Base-by-base conservation (phyloP, 1,140 invertebrate genomes). In the Brachystomella parvula region DNA sequence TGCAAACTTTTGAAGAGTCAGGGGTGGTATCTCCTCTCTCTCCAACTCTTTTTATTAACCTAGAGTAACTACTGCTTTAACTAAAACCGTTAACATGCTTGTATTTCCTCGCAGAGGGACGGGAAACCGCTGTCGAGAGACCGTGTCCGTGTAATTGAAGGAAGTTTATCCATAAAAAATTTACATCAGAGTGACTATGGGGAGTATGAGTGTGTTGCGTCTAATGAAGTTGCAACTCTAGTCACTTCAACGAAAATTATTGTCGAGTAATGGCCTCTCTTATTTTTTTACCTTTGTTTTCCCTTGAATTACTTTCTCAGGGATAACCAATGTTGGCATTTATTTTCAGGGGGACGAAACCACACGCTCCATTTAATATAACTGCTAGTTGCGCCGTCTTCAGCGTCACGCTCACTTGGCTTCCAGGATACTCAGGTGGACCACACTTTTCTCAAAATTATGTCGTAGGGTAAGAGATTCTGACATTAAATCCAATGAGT, bases 331-430 rank as follows among this genome's bases (percentile, higher is more conserved):
- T n/a, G n/a, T n/a, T n/a, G n/a, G n/a, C n/a, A n/a, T 53, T 53
- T 6, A 19, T 15, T 53, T 53, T 53, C 49, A 53, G 49, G 47
- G 93, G 91, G 62, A 96, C 94, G 1, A 93, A 95, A 76, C 94
- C 94, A 2, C 94, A 97, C 78, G 92, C 94, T 32, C 94, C 95
- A 0, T 93, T 92, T 81, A 96, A 98, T 79, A 84, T 98, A 21
- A 87, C 89, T 1, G 89, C 90, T 1, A 86, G 85, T 59, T 87
- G 93, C 32, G 88, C 88, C 0, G 87, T 94, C 76, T 95, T 94
- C 76, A 85, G 89, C 61, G 94, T 96, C 24, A 90, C 89, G 28
- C 79, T 98, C 12, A 83, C 84, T 59, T 98, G 95, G 94, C 81
- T 93, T 73, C 93, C 95, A 6, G 93, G 93, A 0, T 96, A 97